These are phyloP conservation scores for Gallinago solitaria DNA, from an alignment of 2,797 vertebrate species.

Conservation along the genomic window DNA sequence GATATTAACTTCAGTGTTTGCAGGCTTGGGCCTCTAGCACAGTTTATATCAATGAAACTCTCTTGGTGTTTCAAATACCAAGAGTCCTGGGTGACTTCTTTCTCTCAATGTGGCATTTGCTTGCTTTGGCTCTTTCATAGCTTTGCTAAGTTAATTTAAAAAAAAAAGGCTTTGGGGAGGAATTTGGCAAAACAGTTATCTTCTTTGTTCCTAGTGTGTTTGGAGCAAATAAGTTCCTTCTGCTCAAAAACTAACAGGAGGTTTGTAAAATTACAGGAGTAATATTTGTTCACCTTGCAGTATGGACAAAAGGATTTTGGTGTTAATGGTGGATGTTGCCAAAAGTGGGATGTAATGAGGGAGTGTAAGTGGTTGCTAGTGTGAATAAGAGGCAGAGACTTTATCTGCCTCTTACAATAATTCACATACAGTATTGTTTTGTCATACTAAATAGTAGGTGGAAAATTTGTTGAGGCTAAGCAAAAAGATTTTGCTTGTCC, in stretches of 20 bases:
- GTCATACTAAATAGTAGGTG: background rate
- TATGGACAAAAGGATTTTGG: background rate
- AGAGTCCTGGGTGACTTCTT: background rate
- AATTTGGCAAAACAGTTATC: background rate
- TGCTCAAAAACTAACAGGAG: background rate
- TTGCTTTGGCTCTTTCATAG: background rate
- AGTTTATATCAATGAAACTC: background rate
- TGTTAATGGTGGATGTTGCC: background rate
- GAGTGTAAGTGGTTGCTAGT: background rate
- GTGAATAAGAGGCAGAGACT: background rate
- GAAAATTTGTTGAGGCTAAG: background rate
- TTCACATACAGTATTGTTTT: background rate
- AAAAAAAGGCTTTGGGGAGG: rapidly evolving
- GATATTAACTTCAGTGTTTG: background rate
- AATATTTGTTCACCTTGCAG: background rate
- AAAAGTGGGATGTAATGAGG: background rate
- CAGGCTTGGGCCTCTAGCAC: background rate
- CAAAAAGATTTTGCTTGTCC: background rate
- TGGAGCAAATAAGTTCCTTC: background rate
- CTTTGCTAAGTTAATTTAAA: background rate
- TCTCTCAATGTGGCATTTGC: background rate
- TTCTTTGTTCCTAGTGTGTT: background rate
- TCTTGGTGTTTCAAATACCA: background rate
- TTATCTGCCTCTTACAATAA: background rate
- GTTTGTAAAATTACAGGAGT: background rate